Evolutionary conservation across 2,888 invertebrate species (phyloP).

Genomic region (Melitaea athalia): DNA sequence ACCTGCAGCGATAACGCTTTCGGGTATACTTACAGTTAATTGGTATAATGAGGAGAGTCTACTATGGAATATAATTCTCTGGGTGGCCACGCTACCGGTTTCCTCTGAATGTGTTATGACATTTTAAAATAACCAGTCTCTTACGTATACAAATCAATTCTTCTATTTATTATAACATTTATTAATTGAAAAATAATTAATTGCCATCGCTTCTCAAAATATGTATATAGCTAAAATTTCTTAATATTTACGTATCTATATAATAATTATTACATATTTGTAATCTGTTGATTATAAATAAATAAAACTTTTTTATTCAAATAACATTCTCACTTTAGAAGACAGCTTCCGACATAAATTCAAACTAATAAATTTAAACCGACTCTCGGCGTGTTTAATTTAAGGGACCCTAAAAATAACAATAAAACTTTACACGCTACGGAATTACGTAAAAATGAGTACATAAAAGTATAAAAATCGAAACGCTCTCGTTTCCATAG

Average conservation of each 20-base stretch:
- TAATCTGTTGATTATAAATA: neutral
- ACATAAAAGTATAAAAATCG: conserved; percentile 31
- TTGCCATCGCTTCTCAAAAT: too few species aligned
- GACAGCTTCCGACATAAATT: conserved; percentile 28
- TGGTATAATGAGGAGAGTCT: conserved; percentile 58
- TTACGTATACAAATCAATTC: neutral
- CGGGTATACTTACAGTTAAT: conserved; percentile 64
- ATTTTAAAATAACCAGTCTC: neutral
- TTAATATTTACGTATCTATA: too few species aligned
- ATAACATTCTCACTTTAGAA: conserved; percentile 12
- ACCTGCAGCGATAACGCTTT: conserved; percentile 55
- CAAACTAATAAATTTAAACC: conserved; percentile 26
- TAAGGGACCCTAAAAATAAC: conserved; percentile 39
- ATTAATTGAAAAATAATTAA: too few species aligned
- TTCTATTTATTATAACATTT: neutral
- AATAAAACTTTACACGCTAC: conserved; percentile 43
- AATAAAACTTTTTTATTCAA: conserved; percentile 1
- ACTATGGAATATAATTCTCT: conserved; percentile 52
- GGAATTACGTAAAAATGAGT: conserved; percentile 42
- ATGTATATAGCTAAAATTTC: too few species aligned
- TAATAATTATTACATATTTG: too few species aligned
- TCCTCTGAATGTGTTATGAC: conserved; percentile 1
- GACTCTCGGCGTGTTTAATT: conserved; percentile 33
- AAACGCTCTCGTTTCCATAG: conserved; percentile 51
- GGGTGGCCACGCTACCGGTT: conserved; percentile 53